Evolutionary conservation across 2,888 invertebrate genomes (phyloP).

Genomic region (Polydesmus complanatus): DNA sequence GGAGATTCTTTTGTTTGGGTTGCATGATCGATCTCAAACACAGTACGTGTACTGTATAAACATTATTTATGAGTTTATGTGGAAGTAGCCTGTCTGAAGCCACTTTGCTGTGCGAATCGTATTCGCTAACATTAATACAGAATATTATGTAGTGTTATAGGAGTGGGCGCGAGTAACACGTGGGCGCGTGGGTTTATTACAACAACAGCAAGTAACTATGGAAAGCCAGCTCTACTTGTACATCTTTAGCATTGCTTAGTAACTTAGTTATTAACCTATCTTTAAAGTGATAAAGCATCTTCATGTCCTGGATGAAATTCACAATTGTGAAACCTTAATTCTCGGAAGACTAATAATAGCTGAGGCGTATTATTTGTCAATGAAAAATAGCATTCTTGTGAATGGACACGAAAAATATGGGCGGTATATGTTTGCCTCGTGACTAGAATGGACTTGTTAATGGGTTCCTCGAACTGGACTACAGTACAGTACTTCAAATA

Average conservation of each 20-base stretch:
- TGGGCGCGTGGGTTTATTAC: not conserved
- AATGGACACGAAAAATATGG: no score
- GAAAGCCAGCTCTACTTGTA: not conserved
- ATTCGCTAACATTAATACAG: not conserved
- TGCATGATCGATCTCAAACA: not conserved
- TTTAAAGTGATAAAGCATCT: not conserved
- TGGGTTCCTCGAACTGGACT: no score
- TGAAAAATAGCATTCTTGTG: no score
- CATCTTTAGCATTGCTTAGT: not conserved
- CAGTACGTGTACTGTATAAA: not conserved
- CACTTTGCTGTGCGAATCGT: no score
- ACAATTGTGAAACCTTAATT: no score
- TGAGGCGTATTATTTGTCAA: no score
- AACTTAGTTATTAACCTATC: not conserved
- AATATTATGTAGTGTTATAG: not conserved
- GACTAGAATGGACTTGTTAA: no score
- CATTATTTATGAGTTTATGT: not conserved
- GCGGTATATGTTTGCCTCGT: no score
- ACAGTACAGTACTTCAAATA: no score
- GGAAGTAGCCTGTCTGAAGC: not conserved
- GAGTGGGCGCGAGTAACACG: not conserved
- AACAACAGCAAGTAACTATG: not conserved
- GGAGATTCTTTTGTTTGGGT: not conserved
- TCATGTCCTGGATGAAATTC: no score
- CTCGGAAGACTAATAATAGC: no score